phyloP scores from a whole-genome alignment of 2,888 invertebrate species.

The Sphinx pinastri region DNA sequence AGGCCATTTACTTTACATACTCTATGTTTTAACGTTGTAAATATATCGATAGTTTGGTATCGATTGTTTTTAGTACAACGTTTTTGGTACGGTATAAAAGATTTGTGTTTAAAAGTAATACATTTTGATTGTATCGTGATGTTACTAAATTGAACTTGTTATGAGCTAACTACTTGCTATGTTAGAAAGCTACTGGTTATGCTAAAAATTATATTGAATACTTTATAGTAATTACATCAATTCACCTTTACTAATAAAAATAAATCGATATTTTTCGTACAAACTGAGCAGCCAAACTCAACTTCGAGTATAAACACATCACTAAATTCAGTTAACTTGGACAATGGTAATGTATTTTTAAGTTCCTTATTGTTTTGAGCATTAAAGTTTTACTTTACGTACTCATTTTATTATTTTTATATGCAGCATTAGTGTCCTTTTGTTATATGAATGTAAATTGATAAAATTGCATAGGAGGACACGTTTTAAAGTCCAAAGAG shows the following conservation, averaged over 20 bases:
- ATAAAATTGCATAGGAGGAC: background rate
- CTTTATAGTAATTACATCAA: too few relatives aligned
- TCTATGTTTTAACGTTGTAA: background rate
- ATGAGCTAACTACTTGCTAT: too few relatives aligned
- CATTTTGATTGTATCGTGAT: too few relatives aligned
- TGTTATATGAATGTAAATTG: background rate
- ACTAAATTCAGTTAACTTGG: slow-evolving; percentile 10
- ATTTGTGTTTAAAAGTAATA: too few relatives aligned
- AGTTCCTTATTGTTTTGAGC: slow-evolving; percentile 13
- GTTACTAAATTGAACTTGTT: too few relatives aligned
- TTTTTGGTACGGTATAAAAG: too few relatives aligned
- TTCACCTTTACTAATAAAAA: background rate
- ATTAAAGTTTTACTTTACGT: background rate
- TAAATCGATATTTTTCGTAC: background rate
- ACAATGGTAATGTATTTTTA: slow-evolving; percentile 7
- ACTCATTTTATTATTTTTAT: background rate
- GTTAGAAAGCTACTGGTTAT: too few relatives aligned
- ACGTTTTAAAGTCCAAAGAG: too few relatives aligned
- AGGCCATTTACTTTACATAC: slow-evolving; percentile 22
- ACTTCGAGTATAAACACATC: slow-evolving; percentile 7
- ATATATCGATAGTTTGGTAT: background rate
- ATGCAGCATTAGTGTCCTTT: background rate
- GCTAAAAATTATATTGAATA: too few relatives aligned
- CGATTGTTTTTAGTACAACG: background rate
- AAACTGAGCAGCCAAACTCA: background rate